A percentile compares a stretch with the other conserved stretches of the same genome.
Evolutionary conservation across 1,140 invertebrate genomes (phyloP).

Genomic region (Drosophila repletoides): DNA sequence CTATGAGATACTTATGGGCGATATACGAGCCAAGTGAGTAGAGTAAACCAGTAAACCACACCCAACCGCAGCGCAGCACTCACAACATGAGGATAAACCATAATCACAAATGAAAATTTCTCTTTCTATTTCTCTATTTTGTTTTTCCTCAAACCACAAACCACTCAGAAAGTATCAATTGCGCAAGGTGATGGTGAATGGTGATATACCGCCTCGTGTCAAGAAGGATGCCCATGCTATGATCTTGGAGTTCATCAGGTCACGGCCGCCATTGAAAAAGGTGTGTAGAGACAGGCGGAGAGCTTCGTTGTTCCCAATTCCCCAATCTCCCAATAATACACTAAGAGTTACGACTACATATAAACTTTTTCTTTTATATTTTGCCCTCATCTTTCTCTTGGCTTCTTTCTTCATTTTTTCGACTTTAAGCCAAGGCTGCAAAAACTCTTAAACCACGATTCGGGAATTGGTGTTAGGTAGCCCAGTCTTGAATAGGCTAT

Average conservation of each 20-base stretch:
- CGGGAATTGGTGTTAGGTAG: too few relatives aligned
- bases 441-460: too few relatives aligned
- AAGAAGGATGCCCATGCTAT: constrained; percentile 97
- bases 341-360: too few relatives aligned
- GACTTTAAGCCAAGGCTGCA: too few relatives aligned
- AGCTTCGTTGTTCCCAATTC: constrained; percentile 1
- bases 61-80: constrained; percentile 10
- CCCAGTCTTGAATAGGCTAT: too few relatives aligned
- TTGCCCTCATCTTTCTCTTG: too few relatives aligned
- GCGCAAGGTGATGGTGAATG: constrained; percentile 91
- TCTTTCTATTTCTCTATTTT: constrained; percentile 21
- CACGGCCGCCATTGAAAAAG: constrained; percentile 95
- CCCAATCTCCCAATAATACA: too few relatives aligned
- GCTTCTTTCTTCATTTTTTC: constrained; percentile 1
- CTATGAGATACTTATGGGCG: constrained; percentile 98
- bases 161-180: constrained; percentile 88
- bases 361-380: too few relatives aligned
- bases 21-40: constrained; percentile 91
- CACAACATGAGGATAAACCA: too few relatives aligned
- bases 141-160: constrained; percentile 15
- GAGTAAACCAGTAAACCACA: neutral
- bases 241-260: constrained; percentile 98
- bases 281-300: constrained; percentile 84
- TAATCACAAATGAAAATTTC: constrained; percentile 29
- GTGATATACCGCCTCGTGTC: constrained; percentile 90